Base-by-base conservation (phyloP, 2,797 vertebrate species). In the Xiphorhynchus erythropygius region DNA sequence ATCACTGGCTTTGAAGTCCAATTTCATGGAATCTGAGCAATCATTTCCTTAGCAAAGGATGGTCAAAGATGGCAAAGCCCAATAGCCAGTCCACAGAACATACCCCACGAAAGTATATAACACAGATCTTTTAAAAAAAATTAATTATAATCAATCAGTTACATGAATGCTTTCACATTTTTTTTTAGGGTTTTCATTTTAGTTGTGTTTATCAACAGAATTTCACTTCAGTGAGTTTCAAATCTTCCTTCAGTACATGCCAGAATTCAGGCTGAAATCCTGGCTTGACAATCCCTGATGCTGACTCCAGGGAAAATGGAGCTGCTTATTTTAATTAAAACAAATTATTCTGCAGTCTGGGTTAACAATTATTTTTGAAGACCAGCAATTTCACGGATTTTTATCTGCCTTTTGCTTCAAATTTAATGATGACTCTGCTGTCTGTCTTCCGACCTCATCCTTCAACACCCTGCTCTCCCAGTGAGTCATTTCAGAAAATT, bases 401-500 rank as follows among this genome's bases (percentile, higher is more conserved):
- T 78, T 75, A 89, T 84, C 76, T 77, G 57, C 17, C 22, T 79
- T 75, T 75, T 92, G 19, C 70, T 89, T 84, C 59, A 89, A 85
- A 92, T 85, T 80, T 80, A 91, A 35, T 89, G 87, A 87, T 73
- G 60, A 91, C 41, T 92, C 77, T 81, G 73, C 80, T 87, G 75
- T 81, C 81, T 83, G 39, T 67, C 71, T 92, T 94, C 79, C 33
- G 3, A 86, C 73, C 83, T 89, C 82, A 77, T 90, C 60, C 65
- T 91, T 96, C 64, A 91, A 63, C 63, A 91, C 27, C 13, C 83
- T 91, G 28, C 32, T 77, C 41, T 85, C 35, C 30, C 60, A 62
- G 32, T 81, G 83, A 93, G 68, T 88, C 69, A 91, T 70, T 91
- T 78, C 85, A 83, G 82, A 85, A 94, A 89, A 93, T 76, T 84